These are phyloP conservation scores for Dascillus cervinus DNA, from an alignment of 2,888 invertebrate genomes.

Conservation along the genomic window DNA sequence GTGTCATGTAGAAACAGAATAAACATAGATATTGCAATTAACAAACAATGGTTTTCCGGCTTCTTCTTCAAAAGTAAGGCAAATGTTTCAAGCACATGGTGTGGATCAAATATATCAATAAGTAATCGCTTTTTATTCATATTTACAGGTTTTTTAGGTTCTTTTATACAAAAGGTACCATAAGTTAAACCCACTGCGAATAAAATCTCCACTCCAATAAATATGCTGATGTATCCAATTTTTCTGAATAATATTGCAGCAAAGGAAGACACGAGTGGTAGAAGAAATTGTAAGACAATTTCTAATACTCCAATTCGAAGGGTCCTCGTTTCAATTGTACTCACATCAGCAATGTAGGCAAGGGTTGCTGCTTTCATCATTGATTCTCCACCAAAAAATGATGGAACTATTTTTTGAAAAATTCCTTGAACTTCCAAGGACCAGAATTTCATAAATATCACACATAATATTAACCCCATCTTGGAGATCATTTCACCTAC, in stretches of 20 bases:
- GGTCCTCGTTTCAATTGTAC: conserved; percentile 51
- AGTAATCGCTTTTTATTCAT: conserved; percentile 21
- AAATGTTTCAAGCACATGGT: conserved; percentile 34
- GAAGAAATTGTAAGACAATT: conserved; percentile 29
- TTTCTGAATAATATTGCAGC: conserved; percentile 30
- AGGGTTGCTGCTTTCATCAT: conserved; percentile 37
- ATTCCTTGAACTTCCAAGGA: conserved; percentile 45
- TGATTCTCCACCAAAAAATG: conserved; percentile 52
- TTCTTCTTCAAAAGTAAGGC: too few relatives aligned
- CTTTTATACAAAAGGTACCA: conserved; percentile 32
- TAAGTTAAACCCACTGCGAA: conserved; percentile 31
- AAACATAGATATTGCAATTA: too few relatives aligned
- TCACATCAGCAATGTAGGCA: conserved; percentile 40
- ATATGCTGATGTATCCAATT: conserved; percentile 33
- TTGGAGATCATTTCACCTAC: conserved; percentile 42
- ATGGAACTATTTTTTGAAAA: conserved; percentile 47
- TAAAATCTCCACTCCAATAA: conserved; percentile 27
- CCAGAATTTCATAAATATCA: conserved; percentile 49
- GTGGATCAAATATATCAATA: conserved; percentile 34
- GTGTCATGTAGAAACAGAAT: too few relatives aligned
- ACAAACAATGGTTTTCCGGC: too few relatives aligned
- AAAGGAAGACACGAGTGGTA: conserved; percentile 29
- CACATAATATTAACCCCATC: conserved; percentile 46
- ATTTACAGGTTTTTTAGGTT: conserved; percentile 14
- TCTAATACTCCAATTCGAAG: conserved; percentile 54